phyloP scores from a whole-genome alignment of 2,888 invertebrate genomes.

The Pantelozetes paolii region DNA sequence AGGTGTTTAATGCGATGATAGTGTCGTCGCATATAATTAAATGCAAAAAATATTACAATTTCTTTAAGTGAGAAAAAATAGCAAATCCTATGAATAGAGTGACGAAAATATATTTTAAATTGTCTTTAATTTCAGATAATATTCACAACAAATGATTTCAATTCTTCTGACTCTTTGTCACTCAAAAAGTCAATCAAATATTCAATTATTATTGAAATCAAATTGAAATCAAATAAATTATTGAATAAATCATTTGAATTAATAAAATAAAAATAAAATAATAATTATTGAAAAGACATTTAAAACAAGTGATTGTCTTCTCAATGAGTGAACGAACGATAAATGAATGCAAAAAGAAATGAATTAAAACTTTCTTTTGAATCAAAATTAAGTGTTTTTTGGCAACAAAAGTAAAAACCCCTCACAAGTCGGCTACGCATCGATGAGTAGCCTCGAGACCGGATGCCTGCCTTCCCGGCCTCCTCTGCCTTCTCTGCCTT shows the following conservation, averaged over 20 bases:
- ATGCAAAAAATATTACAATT: too few species aligned
- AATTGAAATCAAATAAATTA: too few species aligned
- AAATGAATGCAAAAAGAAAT: slow-evolving; percentile 21
- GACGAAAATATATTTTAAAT: too few species aligned
- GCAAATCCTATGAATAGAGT: too few species aligned
- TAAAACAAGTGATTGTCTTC: background rate
- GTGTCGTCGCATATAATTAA: too few species aligned
- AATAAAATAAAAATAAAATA: background rate
- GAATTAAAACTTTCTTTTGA: background rate
- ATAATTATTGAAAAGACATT: background rate
- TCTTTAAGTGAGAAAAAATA: too few species aligned
- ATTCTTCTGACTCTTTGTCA: too few species aligned
- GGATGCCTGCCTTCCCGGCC: background rate
- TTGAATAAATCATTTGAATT: background rate
- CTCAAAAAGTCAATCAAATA: too few species aligned
- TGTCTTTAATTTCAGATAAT: too few species aligned
- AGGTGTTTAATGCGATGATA: too few species aligned
- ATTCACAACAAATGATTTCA: too few species aligned
- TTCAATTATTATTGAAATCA: too few species aligned
- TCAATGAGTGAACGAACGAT: slow-evolving; percentile 22
- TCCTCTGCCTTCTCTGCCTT: background rate
- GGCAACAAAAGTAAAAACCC: slow-evolving; percentile 9
- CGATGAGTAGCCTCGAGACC: slow-evolving; percentile 30
- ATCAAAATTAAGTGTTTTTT: slow-evolving; percentile 3
- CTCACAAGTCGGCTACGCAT: slow-evolving; percentile 7